phyloP scores from a whole-genome alignment of 2,797 vertebrate genomes.

The Pangasius mekongensis region DNA sequence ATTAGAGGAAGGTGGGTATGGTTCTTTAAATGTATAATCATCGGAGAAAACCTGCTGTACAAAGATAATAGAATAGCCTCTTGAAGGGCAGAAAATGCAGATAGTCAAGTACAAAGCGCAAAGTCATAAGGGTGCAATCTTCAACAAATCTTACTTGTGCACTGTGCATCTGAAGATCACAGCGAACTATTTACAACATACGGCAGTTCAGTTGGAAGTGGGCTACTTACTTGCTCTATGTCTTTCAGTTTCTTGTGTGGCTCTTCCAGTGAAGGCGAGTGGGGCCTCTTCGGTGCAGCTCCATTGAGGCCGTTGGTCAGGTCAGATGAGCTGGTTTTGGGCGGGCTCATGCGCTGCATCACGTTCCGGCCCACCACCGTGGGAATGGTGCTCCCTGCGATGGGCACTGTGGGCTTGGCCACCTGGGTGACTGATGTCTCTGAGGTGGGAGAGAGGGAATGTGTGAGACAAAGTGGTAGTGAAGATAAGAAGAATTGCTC shows the following conservation, averaged over 20 bases:
- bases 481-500: background rate
- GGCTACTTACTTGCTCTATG: conserved; percentile 79
- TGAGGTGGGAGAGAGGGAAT: conserved; percentile 58
- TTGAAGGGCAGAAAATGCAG: too few relatives aligned
- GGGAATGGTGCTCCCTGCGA: conserved; percentile 70
- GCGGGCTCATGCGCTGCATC: conserved; percentile 63
- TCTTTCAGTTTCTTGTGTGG: conserved; percentile 83
- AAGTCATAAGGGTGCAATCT: too few relatives aligned
- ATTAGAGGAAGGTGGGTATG: conserved; percentile 73
- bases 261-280: conserved; percentile 79
- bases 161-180: background rate
- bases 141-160: background rate
- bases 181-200: background rate
- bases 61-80: background rate
- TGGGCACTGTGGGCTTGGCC: conserved; percentile 61
- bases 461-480: background rate
- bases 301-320: conserved; percentile 76
- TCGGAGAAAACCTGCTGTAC: conserved; percentile 58
- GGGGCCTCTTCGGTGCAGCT: conserved; percentile 78
- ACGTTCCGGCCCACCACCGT: conserved; percentile 72
- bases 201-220: background rate
- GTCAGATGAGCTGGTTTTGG: conserved; percentile 57
- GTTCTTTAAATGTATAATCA: conserved; percentile 80
- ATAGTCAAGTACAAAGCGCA: too few relatives aligned
- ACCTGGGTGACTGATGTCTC: conserved; percentile 68